Evolutionary conservation across 1,140 invertebrate genomes (phyloP).

Genomic region (Leptopilina boulardi): DNA sequence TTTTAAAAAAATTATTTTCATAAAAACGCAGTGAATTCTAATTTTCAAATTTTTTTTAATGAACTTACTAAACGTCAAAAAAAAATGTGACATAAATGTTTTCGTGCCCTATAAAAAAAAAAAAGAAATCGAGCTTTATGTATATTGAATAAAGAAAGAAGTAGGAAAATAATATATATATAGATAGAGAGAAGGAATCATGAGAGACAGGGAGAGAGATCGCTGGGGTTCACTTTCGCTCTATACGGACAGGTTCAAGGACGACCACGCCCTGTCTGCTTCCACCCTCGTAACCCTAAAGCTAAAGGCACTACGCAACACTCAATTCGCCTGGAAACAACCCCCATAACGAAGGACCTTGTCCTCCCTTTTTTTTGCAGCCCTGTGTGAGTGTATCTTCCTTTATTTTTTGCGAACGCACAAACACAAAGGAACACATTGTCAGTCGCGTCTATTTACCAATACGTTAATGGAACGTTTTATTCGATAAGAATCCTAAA

Average conservation of each 20-base stretch:
- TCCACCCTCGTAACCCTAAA: constrained; percentile 51
- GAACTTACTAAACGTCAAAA: too few relatives aligned
- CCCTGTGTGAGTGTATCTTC: background rate
- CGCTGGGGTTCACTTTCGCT: constrained; percentile 52
- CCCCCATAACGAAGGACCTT: constrained; percentile 50
- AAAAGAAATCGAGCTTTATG: too few relatives aligned
- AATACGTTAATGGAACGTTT: background rate
- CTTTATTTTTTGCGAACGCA: too few relatives aligned
- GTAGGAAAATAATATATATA: constrained; percentile 33
- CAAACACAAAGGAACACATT: background rate
- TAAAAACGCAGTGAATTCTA: too few relatives aligned
- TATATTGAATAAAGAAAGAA: constrained; percentile 43
- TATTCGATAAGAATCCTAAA: background rate
- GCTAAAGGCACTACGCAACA: constrained; percentile 57
- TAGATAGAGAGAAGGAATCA: constrained; percentile 44
- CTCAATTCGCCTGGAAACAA: constrained; percentile 61
- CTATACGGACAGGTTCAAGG: constrained; percentile 67
- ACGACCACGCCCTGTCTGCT: constrained; percentile 75
- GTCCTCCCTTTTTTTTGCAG: constrained; percentile 1
- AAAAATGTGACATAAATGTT: too few relatives aligned
- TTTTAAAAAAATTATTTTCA: too few relatives aligned
- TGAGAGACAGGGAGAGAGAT: constrained; percentile 45
- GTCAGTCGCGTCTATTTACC: background rate
- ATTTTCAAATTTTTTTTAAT: too few relatives aligned
- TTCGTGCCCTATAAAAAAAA: too few relatives aligned